Evolutionary conservation across 2,113 vertebrate species (phyloP), one percentile per base, ranked within the genome.

Genomic region (Phasianus colchicus): DNA sequence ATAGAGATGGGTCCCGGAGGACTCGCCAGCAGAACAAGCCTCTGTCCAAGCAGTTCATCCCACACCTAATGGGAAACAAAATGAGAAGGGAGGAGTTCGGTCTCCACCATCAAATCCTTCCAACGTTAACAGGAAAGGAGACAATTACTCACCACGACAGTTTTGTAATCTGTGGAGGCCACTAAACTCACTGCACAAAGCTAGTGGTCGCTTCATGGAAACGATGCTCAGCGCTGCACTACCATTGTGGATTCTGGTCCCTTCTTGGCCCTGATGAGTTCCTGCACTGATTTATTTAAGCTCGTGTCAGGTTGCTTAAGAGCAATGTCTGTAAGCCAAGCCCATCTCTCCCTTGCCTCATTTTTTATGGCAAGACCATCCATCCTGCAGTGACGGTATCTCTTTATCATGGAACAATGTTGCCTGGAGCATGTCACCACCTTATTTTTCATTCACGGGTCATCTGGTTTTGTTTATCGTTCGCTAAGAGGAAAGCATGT

Each of bases 401-500:
- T 82, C 74, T 84, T 84, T 73, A 73, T 91, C 85, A 48, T 3
- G 3, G 1, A 55, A 42, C 30, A 43, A 0, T 1, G 32, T 30
- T 75, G 57, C 81, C 81, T 11, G 45, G 79, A 89, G 86, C 11
- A 0, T 82, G 81, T 93, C 58, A 24, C 61, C 83, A 40, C 86
- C 47, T 89, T 32, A 36, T 89, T 90, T 84, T 65, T 78, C 80
- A 65, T 75, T 69, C 63, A 21, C 3, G 36, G 73, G 65, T 93
- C 90, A 86, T 81, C 73, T 90, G 83, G 76, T 61, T 93, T 78
- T 90, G 88, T 92, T 90, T 88, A 16, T 86, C 0, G 0, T 89
- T 72, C 60, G 20, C 66, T 36, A 18, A 40, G 52, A 74, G 65
- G 77, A 86, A 83, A 93, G 76, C 80, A 64, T 32, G 60, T 57